Conservation (phyloP, 2,888 invertebrate genomes). For the Nemapogon koenigi region DNA sequence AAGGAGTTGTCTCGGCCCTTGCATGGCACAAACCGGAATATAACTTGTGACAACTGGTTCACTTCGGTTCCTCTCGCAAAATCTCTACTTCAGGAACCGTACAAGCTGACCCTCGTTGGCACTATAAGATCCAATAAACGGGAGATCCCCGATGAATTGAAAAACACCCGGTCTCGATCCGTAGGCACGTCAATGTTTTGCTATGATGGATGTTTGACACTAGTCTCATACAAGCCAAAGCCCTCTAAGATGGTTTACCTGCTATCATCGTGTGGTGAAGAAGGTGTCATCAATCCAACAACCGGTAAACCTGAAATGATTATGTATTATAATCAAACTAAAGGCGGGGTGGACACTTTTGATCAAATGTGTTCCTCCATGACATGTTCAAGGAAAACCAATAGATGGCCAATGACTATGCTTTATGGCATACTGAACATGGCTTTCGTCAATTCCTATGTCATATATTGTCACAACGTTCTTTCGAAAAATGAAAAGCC, state of each 20-base stretch:
- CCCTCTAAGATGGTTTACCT: slow-evolving; percentile 14
- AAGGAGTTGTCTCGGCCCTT: slow-evolving; percentile 19
- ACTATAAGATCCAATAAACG: slow-evolving; percentile 23
- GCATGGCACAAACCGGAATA: slow-evolving; percentile 17
- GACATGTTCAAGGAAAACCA: slow-evolving; percentile 18
- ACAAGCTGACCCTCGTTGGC: slow-evolving; percentile 24
- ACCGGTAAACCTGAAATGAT: slow-evolving; percentile 18
- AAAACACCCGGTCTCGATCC: slow-evolving; percentile 8
- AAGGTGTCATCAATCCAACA: slow-evolving; percentile 11
- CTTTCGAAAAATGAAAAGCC: slow-evolving; percentile 15
- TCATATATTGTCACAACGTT: slow-evolving; percentile 16
- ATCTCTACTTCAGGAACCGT: slow-evolving; percentile 21
- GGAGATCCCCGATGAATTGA: slow-evolving; percentile 19
- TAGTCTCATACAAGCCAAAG: slow-evolving; percentile 15
- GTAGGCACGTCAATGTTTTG: slow-evolving; percentile 15
- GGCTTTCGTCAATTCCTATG: slow-evolving; percentile 16
- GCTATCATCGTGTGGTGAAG: slow-evolving; percentile 15
- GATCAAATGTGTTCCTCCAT: slow-evolving; percentile 19
- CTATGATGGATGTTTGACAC: slow-evolving; percentile 12
- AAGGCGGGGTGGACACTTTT: slow-evolving; percentile 20
- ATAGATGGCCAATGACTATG: slow-evolving; percentile 17
- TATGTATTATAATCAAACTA: slow-evolving; percentile 20
- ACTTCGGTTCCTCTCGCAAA: slow-evolving; percentile 21
- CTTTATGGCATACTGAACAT: slow-evolving; percentile 17
- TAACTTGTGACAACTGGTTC: slow-evolving; percentile 24